Base-by-base conservation (phyloP, 2,113 vertebrate genomes). In the Amphiprion percula region DNA sequence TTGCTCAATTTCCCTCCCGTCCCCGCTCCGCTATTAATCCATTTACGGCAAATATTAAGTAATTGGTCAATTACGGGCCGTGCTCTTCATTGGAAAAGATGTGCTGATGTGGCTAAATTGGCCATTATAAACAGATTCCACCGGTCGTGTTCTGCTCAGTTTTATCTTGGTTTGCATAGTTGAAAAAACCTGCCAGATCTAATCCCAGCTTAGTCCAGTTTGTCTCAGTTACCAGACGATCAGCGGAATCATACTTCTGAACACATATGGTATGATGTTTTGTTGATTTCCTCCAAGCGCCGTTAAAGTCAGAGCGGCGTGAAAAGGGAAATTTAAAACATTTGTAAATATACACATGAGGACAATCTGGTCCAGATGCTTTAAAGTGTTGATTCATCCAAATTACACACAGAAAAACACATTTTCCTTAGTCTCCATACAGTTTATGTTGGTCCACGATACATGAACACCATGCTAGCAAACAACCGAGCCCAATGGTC, bases 11-110 rank as follows among this genome's bases (percentile, higher is more conserved):
- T 74, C 84, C 37, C 68, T 75, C 67, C 56, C 62, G 78, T 68
- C 64, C 41, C 56, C 50, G 28, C 50, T n/a, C 33, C 37, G 56
- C 30, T 68, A 71, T 80, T 66, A 83, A 76, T 82, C 71, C 58
- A 68, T 79, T 89, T 58, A 77, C 39, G 44, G 74, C 47, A 23
- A 62, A 61, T 63, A 73, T 77, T 69, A 79, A 55, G 71, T 77
- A 80, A 85, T 55, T 62, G 69, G 54, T 71, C 70, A 73, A 72
- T 70, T 68, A 79, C 3, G 58, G 50, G 33, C 26, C 17, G 55
- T 54, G 23, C 10, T 47, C 28, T 70, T n/a, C 30, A 80, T 77
- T 63, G 67, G 50, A 84, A 68, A 60, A 14, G 1, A 73, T 44
- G 28, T 12, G 1, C 46, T 19, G 4, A 2, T 60, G 10, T 52